A percentile compares a stretch with the other conserved stretches of the same genome.
phyloP scores from a whole-genome alignment of 1,140 invertebrate species.

The Rhysida immarginata region DNA sequence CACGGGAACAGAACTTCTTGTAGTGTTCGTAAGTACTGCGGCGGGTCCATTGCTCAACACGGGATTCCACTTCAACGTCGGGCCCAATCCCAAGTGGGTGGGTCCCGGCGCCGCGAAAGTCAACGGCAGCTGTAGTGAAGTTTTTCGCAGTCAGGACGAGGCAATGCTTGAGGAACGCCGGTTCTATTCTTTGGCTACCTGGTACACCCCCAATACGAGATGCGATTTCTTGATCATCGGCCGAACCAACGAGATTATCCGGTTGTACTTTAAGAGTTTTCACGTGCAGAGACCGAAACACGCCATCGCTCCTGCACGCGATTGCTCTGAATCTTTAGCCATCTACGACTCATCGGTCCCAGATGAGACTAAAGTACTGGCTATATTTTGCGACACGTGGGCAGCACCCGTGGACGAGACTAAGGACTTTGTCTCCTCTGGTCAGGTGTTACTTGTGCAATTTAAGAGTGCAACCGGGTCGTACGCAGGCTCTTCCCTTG shows the following conservation, averaged over 20 bases:
- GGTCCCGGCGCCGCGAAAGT: conserved; percentile 1
- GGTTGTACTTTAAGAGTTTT: conserved; percentile 41
- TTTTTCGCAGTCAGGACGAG: neutral
- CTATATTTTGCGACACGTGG: conserved; percentile 84
- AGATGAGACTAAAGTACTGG: conserved; percentile 70
- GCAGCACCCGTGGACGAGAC: conserved; percentile 71
- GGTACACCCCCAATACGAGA: conserved; percentile 78
- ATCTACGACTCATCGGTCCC: conserved; percentile 70
- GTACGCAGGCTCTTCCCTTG: conserved; percentile 46
- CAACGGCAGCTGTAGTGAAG: neutral
- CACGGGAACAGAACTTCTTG: conserved; percentile 71
- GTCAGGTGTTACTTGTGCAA: conserved; percentile 59
- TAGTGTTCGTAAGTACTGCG: conserved; percentile 77
- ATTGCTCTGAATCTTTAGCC: conserved; percentile 69
- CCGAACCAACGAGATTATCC: conserved; percentile 59
- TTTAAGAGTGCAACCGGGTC: conserved; percentile 35
- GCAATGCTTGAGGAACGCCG: neutral
- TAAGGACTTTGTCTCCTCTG: conserved; percentile 73
- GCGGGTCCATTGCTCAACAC: conserved; percentile 72
- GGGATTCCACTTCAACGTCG: conserved; percentile 58
- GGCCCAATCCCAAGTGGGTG: conserved; percentile 5
- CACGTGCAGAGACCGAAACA: conserved; percentile 76
- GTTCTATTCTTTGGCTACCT: conserved; percentile 57
- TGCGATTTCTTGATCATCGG: conserved; percentile 79
- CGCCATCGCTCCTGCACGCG: conserved; percentile 37